Evolutionary conservation across 2,888 invertebrate species (phyloP), one percentile per base, ranked within the genome.

Genomic region (Acleris emargana): DNA sequence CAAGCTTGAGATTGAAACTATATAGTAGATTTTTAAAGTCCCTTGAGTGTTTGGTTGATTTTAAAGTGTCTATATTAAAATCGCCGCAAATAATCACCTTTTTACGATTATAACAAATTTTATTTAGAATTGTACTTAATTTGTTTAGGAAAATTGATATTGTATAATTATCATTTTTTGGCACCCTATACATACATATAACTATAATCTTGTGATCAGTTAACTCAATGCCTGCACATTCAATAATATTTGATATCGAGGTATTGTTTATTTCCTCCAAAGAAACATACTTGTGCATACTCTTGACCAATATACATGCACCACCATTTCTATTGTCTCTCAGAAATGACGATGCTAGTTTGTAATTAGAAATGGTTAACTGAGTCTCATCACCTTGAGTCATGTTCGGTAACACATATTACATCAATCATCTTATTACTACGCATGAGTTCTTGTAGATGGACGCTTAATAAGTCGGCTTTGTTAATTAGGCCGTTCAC

Each of bases 331-430:
- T 61, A n/a, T 59, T 67, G 1, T 58, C 16, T 22, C 67, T 42
- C 16, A 38, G 53, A 45, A 20, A 66, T n/a, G 28, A 25, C 16
- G 67, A 13, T 11, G 61, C 68, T 22, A 70, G 3, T 28, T 32
- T 62, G 45, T 38, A 70, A 43, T 67, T 66, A 11, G 59, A 47
- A 4, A 64, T 18, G 3, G 28, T 25, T 11, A 71, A 51, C 5
- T 55, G 58, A 1, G 3, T 22, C 22, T 53, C 58, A n/a, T 64
- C 58, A 2, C 55, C 49, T 5, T 28, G 3, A 13, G 25, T 62
- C 68, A 71, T 69, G 71, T 50, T 71, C 71, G 6, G 68, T 70
- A 7, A 68, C 47, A 45, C 70, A 70, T 42, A 70, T 25, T 13
- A 70, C 51, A 59, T 71, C 67, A 16, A 69, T 32, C 4, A 20